These are phyloP conservation scores for Acheta domesticus DNA, from an alignment of 2,888 invertebrate species.

Conservation along the genomic window DNA sequence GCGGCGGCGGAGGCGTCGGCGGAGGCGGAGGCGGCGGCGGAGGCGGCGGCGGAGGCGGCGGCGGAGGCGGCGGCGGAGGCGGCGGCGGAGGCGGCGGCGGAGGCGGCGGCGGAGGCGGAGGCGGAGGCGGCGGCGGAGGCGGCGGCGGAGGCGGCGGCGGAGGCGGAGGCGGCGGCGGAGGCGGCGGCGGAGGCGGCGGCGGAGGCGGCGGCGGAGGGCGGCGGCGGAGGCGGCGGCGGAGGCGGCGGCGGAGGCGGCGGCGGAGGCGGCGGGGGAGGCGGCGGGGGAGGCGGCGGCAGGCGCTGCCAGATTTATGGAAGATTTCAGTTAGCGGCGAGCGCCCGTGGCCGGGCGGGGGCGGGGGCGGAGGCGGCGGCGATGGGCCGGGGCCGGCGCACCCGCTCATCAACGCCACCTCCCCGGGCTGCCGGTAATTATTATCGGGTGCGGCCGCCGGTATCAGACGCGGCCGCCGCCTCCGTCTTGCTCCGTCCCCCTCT, in stretches of 20 bases:
- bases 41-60: too few species aligned
- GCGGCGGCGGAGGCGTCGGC: too few species aligned
- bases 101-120: too few species aligned
- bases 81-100: background rate
- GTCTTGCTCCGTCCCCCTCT: too few species aligned
- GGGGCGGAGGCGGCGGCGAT: too few species aligned
- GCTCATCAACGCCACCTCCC: too few species aligned
- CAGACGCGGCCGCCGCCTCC: too few species aligned
- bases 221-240: too few species aligned
- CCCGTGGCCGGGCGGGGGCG: background rate
- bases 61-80: background rate
- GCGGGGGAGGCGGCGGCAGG: background rate
- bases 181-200: background rate
- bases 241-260: background rate
- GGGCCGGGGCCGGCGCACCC: background rate
- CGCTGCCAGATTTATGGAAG: conserved; percentile 4
- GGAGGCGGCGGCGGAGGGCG: background rate
- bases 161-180: too few species aligned
- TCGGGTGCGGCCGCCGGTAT: too few species aligned
- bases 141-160: too few species aligned
- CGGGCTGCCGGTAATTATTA: too few species aligned
- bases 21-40: background rate
- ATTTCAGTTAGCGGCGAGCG: background rate
- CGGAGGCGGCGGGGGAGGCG: background rate
- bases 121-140: background rate